Evolutionary conservation across 1,140 invertebrate species (phyloP), one percentile per base, ranked within the genome.

Genomic region (Callitettix versicolor): DNA sequence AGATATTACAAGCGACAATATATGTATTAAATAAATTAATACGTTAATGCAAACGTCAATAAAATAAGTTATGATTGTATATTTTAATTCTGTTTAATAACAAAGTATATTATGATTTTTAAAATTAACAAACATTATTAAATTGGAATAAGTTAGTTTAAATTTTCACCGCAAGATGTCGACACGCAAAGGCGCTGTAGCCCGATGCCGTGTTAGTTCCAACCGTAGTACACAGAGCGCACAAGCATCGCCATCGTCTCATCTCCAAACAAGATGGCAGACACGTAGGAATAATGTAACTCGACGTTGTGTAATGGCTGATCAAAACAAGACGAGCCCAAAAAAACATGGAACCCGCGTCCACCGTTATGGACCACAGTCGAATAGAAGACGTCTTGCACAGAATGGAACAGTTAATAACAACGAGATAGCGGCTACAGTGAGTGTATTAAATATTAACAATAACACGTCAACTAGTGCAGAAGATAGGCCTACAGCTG

Each of bases 181-280:
- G 49, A 14, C 49, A 52, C 49, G 26, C 14, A 6, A 5, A 24
- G 49, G 22, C 12, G 18, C 17, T 17, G 47, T 22, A 20, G 44
- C 46, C 7, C 30, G 38, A 30, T n/a, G 36, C 17, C 3, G 51
- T 12, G 14, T 38, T 44, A 44, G 48, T 51, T 51, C 51, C 20
- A n/a, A 9, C 36, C 15, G 7, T 17, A 30, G 38, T 41, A 38
- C 53, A n/a, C 46, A 44, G 53, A 55, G 46, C 17, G 51, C 58
- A 38, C 51, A 22, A 2, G 38, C 18, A 14, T 41, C 51, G 36
- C 21, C 24, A 21, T 22, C 51, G 22, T 9, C 48, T 38, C 40
- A 42, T 52, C 46, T 41, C 1, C 17, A 42, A 53, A 21, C 41
- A 60, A 60, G 56, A 60, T 60, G 59, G 59, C 59, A 58, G 56